phyloP scores from a whole-genome alignment of 1,140 invertebrate species.

The Atta cephalotes region DNA sequence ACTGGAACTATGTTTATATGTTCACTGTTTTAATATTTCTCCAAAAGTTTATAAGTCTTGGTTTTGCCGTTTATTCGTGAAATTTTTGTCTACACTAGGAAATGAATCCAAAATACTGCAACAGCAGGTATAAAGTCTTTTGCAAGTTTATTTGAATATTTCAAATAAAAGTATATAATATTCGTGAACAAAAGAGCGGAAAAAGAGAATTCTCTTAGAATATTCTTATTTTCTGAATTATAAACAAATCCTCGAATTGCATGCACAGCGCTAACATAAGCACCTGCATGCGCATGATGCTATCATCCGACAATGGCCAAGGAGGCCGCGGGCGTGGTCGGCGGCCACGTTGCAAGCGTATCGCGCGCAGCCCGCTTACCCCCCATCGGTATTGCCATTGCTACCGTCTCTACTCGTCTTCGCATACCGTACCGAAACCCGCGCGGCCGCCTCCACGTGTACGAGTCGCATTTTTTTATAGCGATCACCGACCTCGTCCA shows the following conservation, averaged over 20 bases:
- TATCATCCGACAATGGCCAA: not conserved
- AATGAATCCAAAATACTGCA: not conserved
- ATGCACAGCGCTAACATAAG: not conserved
- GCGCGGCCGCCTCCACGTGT: slow-evolving; percentile 84
- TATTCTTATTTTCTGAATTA: slow-evolving; percentile 26
- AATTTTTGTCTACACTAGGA: not conserved
- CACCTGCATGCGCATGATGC: slow-evolving; percentile 43
- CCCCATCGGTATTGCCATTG: slow-evolving; percentile 44
- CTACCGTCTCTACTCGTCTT: slow-evolving; percentile 21
- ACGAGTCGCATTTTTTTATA: slow-evolving; percentile 84
- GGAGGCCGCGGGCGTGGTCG: slow-evolving; percentile 51
- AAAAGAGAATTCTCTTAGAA: slow-evolving; percentile 15
- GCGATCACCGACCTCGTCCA: slow-evolving; percentile 86
- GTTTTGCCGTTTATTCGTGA: not conserved
- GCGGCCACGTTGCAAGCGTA: slow-evolving; percentile 42
- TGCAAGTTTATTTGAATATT: not conserved
- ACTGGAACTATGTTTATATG: too few relatives aligned
- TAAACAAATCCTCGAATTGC: not conserved
- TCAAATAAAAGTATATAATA: not conserved
- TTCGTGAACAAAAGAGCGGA: not conserved
- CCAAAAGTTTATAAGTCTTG: not conserved
- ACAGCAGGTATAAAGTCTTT: not conserved
- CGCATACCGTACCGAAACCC: slow-evolving; percentile 77
- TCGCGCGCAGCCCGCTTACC: slow-evolving; percentile 20
- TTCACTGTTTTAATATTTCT: not conserved